These are phyloP conservation scores for Cydia splendana DNA, from an alignment of 1,140 invertebrate species.

Conservation along the genomic window DNA sequence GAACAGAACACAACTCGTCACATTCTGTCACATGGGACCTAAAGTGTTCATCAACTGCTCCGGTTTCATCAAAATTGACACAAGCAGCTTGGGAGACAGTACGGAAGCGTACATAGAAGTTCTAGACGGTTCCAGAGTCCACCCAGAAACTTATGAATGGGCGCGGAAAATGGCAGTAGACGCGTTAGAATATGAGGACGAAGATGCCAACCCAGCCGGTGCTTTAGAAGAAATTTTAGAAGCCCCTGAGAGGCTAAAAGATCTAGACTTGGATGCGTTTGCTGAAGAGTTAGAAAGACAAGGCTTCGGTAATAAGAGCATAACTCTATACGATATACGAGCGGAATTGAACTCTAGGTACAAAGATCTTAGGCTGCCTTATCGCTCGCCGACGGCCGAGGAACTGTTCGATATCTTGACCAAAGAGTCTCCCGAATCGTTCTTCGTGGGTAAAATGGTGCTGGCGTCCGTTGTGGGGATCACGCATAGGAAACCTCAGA, in stretches of 20 bases:
- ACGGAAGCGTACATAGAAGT: slow-evolving; percentile 98
- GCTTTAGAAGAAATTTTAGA: slow-evolving; percentile 98
- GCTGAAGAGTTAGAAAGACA: slow-evolving; percentile 98
- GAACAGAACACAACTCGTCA: slow-evolving; percentile 97
- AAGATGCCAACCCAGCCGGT: slow-evolving; percentile 96
- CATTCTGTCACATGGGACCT: slow-evolving; percentile 97
- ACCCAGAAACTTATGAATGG: slow-evolving; percentile 99
- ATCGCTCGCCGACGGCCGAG: slow-evolving; percentile 89
- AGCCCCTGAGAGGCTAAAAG: slow-evolving; percentile 96
- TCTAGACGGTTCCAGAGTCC: slow-evolving; percentile 97
- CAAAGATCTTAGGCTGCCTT: slow-evolving; percentile 94
- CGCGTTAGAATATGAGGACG: slow-evolving; percentile 98
- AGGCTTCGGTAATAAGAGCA: slow-evolving; percentile 97
- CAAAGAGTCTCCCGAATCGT: slow-evolving; percentile 97
- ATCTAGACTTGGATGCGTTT: slow-evolving; percentile 99
- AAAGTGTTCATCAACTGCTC: slow-evolving; percentile 99
- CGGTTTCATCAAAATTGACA: slow-evolving; percentile 99
- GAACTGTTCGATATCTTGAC: slow-evolving; percentile 97
- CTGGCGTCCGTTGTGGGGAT: slow-evolving; percentile 88
- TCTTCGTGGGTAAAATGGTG: slow-evolving; percentile 95
- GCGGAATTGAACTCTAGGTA: slow-evolving; percentile 97
- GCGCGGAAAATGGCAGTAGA: slow-evolving; percentile 99
- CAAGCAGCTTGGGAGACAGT: slow-evolving; percentile 94
- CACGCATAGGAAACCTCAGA: slow-evolving; percentile 92
- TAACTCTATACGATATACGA: slow-evolving; percentile 98